Evolutionary conservation across 2,797 vertebrate genomes (phyloP), one percentile per base, ranked within the genome.

Genomic region (Macrochelys suwanniensis): DNA sequence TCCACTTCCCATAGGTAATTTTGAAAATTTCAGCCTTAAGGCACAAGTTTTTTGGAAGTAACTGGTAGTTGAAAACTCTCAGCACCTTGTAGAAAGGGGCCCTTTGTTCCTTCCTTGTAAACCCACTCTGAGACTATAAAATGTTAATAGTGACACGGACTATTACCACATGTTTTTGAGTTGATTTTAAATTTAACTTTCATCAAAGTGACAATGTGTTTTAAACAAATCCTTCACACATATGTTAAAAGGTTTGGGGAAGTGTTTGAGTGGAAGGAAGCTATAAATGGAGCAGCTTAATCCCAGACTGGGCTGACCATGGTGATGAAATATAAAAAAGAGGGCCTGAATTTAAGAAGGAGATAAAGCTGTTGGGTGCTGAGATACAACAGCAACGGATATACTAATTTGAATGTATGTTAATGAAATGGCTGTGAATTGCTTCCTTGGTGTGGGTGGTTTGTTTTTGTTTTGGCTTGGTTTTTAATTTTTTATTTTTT

Each of bases 121-220:
- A 77, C 49, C 65, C 65, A 42, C 65, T 90, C 31, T 61, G 9
- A 77, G 1, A 87, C 85, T 81, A 49, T 53, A 4, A 77, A 51
- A 85, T 19, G 9, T n/a, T 23, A 84, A 56, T 89, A 87, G 50
- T 28, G 74, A 53, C 57, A 31, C 0, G 0, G 3, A 4, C 59
- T 80, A 80, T 26, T 86, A 85, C 51, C 79, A 25, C 13, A 6
- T 74, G 6, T 6, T 85, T 83, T 65, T 82, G 5, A 0, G 82
- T 94, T 80, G 37, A 51, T n/a, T 11, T 86, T 33, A 82, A 17
- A 91, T 86, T 85, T 85, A 54, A n/a, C 37, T 85, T 90, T 50
- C n/a, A 85, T 82, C 54, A 13, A 71, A 95, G 85, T 49, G 1
- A 6, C 47, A 51, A 8, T 84, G 12, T 82, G 65, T 89, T 95